Conservation (phyloP, 2,797 vertebrate species). For the Eleutherodactylus coqui region DNA sequence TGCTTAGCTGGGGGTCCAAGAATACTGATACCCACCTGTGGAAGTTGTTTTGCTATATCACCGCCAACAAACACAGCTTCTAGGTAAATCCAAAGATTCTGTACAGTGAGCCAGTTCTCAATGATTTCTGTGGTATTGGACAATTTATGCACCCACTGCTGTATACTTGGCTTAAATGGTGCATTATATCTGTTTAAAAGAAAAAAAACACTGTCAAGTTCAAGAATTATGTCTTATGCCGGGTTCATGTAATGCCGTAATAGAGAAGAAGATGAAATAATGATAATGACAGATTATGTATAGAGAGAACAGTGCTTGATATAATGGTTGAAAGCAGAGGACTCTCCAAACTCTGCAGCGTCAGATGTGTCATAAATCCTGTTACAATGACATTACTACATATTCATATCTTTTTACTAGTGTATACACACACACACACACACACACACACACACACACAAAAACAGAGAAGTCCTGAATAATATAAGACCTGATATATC, state of each 20-base stretch:
- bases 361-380: not conserved
- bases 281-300: not conserved
- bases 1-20: not conserved
- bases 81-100: slow-evolving; percentile 90
- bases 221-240: not conserved
- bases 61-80: slow-evolving; percentile 89
- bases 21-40: slow-evolving; percentile 75
- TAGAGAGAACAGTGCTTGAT: not conserved
- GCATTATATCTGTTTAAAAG: slow-evolving; percentile 78
- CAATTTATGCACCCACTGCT: slow-evolving; percentile 85
- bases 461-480: no score
- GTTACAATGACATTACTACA: not conserved
- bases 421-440: not conserved
- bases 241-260: not conserved
- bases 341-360: not conserved
- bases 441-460: not conserved
- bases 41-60: slow-evolving; percentile 88
- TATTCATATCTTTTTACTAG: not conserved
- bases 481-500: no score
- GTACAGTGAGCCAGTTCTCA: slow-evolving; percentile 85
- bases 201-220: slow-evolving; percentile 15
- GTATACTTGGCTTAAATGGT: slow-evolving; percentile 80
- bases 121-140: slow-evolving; percentile 84
- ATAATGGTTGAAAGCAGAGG: not conserved
- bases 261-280: not conserved